These are phyloP conservation scores for rat (Rattus norvegicus) DNA, from an alignment of 2,113 vertebrate species.

Conservation along the genomic window DNA sequence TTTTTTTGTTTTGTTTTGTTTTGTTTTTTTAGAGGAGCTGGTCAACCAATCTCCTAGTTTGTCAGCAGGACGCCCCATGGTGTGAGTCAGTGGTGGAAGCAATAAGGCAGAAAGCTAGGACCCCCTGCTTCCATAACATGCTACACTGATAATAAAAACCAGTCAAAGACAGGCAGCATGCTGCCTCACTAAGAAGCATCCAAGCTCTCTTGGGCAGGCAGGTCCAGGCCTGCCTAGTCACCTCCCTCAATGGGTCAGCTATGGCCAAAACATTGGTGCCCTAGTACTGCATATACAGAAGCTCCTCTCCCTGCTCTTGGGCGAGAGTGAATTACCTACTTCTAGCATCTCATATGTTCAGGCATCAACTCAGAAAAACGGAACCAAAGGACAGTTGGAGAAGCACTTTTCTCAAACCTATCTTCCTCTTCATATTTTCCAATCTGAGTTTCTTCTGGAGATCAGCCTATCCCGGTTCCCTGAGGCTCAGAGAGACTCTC, in stretches of 20 bases:
- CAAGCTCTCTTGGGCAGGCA: not conserved
- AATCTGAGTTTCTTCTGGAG: not conserved
- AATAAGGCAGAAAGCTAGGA: not conserved
- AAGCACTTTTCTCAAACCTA: not conserved
- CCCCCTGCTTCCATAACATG: not conserved
- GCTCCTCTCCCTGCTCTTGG: not conserved
- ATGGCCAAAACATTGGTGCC: not conserved
- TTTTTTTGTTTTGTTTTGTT: no score
- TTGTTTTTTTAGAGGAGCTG: not conserved
- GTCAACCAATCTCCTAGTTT: not conserved
- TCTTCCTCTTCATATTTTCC: not conserved
- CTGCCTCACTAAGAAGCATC: not conserved
- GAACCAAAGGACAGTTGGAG: not conserved
- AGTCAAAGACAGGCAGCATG: not conserved
- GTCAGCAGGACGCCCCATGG: not conserved
- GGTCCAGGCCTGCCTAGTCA: not conserved
- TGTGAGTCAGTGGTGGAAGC: not conserved
- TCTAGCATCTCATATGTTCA: not conserved
- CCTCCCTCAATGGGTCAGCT: not conserved
- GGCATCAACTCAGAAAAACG: not conserved
- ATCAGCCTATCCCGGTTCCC: not conserved
- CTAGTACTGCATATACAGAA: not conserved
- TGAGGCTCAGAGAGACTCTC: not conserved
- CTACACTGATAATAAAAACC: slow-evolving; percentile 1
- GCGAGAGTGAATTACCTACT: not conserved